Evolutionary conservation across 2,888 invertebrate genomes (phyloP), one percentile per base, ranked within the genome.

Genomic region (Eristalis arbustorum): DNA sequence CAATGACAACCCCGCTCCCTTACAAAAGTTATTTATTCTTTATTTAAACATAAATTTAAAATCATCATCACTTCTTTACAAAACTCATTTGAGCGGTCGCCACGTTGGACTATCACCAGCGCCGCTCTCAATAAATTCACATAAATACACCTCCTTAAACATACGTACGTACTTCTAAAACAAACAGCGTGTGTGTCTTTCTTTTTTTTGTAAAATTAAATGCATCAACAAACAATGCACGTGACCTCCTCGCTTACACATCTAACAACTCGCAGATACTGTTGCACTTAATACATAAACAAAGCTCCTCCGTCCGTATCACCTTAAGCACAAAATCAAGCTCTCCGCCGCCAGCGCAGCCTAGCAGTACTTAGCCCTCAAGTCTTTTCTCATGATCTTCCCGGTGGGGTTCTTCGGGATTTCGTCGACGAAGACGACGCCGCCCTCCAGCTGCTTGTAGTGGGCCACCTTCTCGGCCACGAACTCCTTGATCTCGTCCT

Each of bases 341-440:
- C 59, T 23, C 59, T 59, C n/a, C 25, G 11, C 23, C 25, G 31
- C 61, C 3, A 22, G 0, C 31, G 22, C 63, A 56, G 25, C n/a
- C 57, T 90, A 90, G 78, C 91, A 91, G 89, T 90, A 92, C 89
- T 92, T 90, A 81, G 93, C 92, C 89, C 93, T 93, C 49, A 96
- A 91, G 57, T 94, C 92, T 88, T 94, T 94, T 78, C 96, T 94
- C 74, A 97, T 92, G 89, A 97, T 96, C 92, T 97, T 97, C 0
- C 97, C 97, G 0, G 96, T 94, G 0, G 95, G 93, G 90, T 94
- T 96, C 92, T 96, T 97, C 0, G 97, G 97, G 89, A 97, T 95
- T 71, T 92, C 93, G 0, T 95, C 93, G n/a, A 96, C 91, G 88
- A 97, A 95, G 25, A 93, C 91, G 4, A 97, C 94, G 49, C 96